phyloP scores from a whole-genome alignment of 2,888 invertebrate genomes.

The Choreutis nemorana region DNA sequence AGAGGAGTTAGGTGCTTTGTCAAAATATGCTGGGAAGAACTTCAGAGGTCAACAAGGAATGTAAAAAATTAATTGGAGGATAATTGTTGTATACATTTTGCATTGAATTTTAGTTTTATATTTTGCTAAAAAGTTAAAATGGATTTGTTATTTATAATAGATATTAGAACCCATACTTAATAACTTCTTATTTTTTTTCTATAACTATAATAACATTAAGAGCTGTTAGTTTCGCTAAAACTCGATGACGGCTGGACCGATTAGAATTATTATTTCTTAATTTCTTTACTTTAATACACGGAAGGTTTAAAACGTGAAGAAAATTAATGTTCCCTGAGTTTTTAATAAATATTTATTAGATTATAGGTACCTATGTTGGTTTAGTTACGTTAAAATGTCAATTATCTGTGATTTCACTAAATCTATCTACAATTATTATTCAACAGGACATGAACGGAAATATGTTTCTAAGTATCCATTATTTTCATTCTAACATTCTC shows the following conservation, averaged over 20 bases:
- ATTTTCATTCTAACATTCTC: constrained; percentile 25
- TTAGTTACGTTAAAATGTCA: not conserved
- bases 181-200: no score
- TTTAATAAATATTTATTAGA: no score
- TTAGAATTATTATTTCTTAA: no score
- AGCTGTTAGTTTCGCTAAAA: no score
- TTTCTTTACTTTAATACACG: constrained; percentile 5
- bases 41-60: constrained; percentile 75
- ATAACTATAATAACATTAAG: no score
- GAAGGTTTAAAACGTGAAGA: not conserved
- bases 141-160: no score
- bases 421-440: not conserved
- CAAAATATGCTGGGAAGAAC: constrained; percentile 93
- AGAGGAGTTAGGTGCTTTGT: constrained; percentile 90
- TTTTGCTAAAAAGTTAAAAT: not conserved
- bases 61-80: constrained; percentile 6
- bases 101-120: constrained; percentile 11
- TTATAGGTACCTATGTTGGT: no score
- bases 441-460: constrained; percentile 21
- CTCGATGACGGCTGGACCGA: no score
- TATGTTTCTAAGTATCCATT: constrained; percentile 47
- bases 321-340: no score
- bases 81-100: not conserved
- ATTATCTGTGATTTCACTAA: not conserved
- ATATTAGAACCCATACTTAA: no score